phyloP scores from a whole-genome alignment of 1,140 invertebrate genomes.

The Diorhabda elongata region DNA sequence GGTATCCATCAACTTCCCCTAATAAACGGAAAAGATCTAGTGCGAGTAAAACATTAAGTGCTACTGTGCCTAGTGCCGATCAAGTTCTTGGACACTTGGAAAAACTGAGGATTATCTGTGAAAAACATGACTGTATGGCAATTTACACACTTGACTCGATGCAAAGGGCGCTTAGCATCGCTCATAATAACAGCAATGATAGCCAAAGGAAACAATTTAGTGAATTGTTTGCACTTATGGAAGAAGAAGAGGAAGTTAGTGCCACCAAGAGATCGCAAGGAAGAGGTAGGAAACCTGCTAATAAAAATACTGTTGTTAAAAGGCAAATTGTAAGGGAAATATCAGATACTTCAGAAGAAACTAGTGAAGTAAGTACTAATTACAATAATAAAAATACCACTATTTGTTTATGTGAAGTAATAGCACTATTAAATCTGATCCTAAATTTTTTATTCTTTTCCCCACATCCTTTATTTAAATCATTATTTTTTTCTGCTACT shows the following conservation, averaged over 20 bases:
- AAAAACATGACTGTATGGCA: conserved; percentile 55
- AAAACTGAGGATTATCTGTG: conserved; percentile 74
- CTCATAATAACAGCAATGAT: conserved; percentile 73
- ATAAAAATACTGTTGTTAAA: conserved; percentile 42
- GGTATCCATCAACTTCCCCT: conserved; percentile 79
- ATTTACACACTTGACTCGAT: conserved; percentile 79
- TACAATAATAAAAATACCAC: neutral
- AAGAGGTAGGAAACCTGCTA: conserved; percentile 52
- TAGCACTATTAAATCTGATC: too few relatives aligned
- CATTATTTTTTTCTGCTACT: too few relatives aligned
- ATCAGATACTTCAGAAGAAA: conserved; percentile 70
- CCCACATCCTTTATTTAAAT: too few relatives aligned
- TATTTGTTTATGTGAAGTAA: too few relatives aligned
- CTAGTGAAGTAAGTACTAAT: conserved; percentile 63
- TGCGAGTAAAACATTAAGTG: conserved; percentile 43
- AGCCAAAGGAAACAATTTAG: conserved; percentile 83
- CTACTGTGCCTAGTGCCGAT: conserved; percentile 61
- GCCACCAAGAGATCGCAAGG: conserved; percentile 52
- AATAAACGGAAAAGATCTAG: conserved; percentile 81
- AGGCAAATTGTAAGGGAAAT: conserved; percentile 53
- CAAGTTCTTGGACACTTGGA: conserved; percentile 90
- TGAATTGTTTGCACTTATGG: conserved; percentile 85
- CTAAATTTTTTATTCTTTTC: too few relatives aligned
- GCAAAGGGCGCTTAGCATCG: conserved; percentile 81
- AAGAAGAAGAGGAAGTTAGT: conserved; percentile 73